phyloP scores from a whole-genome alignment of 2,113 vertebrate genomes.

The Percina caprodes region DNA sequence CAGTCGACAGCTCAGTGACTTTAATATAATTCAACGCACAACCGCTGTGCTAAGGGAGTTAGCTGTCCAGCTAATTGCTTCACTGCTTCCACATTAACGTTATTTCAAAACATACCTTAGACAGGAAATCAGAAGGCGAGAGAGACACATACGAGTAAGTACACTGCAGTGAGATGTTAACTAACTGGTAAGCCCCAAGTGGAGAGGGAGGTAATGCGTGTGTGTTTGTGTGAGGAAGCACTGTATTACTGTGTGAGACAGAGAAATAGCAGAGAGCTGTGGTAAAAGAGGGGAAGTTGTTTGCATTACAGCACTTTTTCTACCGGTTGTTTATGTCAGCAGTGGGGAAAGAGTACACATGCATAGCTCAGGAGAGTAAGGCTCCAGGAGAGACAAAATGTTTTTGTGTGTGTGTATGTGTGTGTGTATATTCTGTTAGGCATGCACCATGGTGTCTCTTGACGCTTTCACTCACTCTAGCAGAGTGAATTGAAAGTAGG shows the following conservation, averaged over 20 bases:
- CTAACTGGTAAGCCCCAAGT: constrained; percentile 26
- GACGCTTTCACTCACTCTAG: constrained; percentile 21
- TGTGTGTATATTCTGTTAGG: background rate
- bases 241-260: constrained; percentile 21
- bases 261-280: constrained; percentile 20
- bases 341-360: constrained; percentile 45
- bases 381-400: constrained; percentile 35
- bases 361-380: constrained; percentile 47
- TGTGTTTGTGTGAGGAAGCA: background rate
- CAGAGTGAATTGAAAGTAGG: constrained; percentile 17
- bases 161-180: constrained; percentile 37
- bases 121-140: constrained; percentile 10
- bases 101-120: constrained; percentile 6
- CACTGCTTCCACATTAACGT: constrained; percentile 9
- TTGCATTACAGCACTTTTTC: constrained; percentile 54
- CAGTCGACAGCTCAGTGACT: background rate
- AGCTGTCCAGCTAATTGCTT: constrained; percentile 54
- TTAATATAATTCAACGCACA: constrained; percentile 1
- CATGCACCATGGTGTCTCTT: background rate
- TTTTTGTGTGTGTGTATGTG: background rate
- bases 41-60: constrained; percentile 62
- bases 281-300: constrained; percentile 10
- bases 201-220: background rate
- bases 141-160: constrained; percentile 56
- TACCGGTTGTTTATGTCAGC: constrained; percentile 59